phyloP scores from a whole-genome alignment of 2,113 vertebrate genomes.

The Copsychus sechellarum region DNA sequence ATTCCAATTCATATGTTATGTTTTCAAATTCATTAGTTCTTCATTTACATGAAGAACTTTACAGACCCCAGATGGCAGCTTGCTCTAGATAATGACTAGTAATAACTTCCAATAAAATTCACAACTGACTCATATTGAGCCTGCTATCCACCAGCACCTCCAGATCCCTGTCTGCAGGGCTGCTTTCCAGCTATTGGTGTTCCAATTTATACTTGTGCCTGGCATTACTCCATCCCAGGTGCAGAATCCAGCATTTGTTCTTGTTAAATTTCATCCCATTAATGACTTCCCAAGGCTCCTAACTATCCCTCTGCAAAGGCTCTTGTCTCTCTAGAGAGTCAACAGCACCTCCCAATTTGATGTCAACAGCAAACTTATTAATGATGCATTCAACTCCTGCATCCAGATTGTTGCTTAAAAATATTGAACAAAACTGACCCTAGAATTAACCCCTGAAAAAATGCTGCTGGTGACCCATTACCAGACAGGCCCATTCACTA shows the following conservation, averaged over 20 bases:
- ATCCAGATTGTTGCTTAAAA: not conserved
- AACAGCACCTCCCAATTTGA: not conserved
- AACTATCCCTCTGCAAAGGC: not conserved
- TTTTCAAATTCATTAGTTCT: not conserved
- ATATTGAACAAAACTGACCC: not conserved
- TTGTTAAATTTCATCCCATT: not conserved
- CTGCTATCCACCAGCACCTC: not conserved
- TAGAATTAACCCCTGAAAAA: not conserved
- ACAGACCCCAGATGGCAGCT: not conserved
- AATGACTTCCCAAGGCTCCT: not conserved
- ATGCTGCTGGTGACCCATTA: not conserved
- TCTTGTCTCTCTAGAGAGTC: not conserved
- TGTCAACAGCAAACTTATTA: not conserved
- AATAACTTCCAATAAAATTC: not conserved
- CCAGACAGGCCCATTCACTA: not conserved
- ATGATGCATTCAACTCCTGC: not conserved
- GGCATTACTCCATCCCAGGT: not conserved
- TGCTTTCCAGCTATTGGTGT: not conserved
- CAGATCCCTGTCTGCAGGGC: not conserved
- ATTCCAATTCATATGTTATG: not conserved
- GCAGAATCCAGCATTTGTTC: accelerated
- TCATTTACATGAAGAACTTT: not conserved
- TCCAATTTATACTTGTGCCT: not conserved
- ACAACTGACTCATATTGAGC: not conserved
- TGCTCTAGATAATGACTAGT: not conserved